A percentile compares a stretch with the other conserved stretches of the same genome.
phyloP scores from a whole-genome alignment of 2,797 vertebrate genomes.

The Cuculus canorus region DNA sequence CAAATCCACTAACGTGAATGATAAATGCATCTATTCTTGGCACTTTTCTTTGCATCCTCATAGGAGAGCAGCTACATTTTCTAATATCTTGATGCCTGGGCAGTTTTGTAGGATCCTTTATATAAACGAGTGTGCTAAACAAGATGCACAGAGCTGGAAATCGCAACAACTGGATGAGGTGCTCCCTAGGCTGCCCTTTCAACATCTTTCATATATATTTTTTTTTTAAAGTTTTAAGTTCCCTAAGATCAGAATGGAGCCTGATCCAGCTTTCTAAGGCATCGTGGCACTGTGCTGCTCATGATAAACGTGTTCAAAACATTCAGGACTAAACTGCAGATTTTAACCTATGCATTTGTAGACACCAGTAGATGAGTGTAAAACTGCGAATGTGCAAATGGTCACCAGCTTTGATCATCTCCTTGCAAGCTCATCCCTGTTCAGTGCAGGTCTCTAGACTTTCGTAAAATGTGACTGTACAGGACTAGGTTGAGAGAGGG shows the following conservation, averaged over 20 bases:
- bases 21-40: background rate
- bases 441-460: background rate
- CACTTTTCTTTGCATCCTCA: background rate
- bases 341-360: background rate
- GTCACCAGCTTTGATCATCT: background rate
- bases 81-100: background rate
- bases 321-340: background rate
- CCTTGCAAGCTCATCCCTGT: background rate
- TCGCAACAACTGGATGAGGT: background rate
- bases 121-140: background rate
- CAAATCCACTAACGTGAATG: background rate
- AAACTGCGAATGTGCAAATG: background rate
- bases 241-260: background rate
- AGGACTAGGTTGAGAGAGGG: background rate
- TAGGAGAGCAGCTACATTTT: background rate
- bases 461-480: background rate
- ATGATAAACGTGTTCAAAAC: background rate
- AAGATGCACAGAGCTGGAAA: background rate
- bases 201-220: background rate
- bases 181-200: background rate
- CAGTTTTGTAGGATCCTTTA: background rate
- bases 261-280: background rate
- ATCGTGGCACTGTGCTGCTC: background rate
- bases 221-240: background rate
- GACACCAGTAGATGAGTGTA: background rate